Conservation (phyloP, 2,797 vertebrate species). For the Sebastes umbrosus region DNA sequence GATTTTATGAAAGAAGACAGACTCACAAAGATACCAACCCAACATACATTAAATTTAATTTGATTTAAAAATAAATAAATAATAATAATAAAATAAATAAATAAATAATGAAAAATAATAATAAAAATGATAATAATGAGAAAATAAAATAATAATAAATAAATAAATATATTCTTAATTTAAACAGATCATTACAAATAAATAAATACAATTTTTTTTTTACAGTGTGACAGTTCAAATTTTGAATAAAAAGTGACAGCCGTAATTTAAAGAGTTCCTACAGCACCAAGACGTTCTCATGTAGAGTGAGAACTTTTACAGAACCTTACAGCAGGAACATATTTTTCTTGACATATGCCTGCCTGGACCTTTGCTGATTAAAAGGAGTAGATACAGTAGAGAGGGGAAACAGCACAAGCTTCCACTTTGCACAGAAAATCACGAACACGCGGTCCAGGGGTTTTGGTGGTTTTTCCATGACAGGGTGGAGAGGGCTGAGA, state of each 20-base stretch:
- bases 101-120: no score
- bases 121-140: no score
- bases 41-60: no score
- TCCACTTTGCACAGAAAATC: constrained; percentile 41
- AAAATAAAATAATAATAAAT: no score
- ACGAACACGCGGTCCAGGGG: constrained; percentile 23
- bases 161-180: not conserved
- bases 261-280: not conserved
- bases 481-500: constrained; percentile 54
- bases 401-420: constrained; percentile 12
- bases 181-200: not conserved
- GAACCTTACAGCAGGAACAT: not conserved
- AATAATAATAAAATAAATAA: no score
- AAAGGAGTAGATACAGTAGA: constrained; percentile 28
- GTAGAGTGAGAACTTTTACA: not conserved
- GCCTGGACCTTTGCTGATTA: constrained; percentile 21
- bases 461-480: constrained; percentile 42
- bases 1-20: not conserved
- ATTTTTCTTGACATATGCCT: constrained; percentile 4
- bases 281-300: not conserved
- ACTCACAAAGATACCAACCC: no score
- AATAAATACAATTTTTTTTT: no score
- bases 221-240: not conserved
- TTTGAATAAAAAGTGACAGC: not conserved
- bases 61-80: no score